These are phyloP conservation scores for Torymus auratus DNA, from an alignment of 2,888 invertebrate species.

Conservation along the genomic window DNA sequence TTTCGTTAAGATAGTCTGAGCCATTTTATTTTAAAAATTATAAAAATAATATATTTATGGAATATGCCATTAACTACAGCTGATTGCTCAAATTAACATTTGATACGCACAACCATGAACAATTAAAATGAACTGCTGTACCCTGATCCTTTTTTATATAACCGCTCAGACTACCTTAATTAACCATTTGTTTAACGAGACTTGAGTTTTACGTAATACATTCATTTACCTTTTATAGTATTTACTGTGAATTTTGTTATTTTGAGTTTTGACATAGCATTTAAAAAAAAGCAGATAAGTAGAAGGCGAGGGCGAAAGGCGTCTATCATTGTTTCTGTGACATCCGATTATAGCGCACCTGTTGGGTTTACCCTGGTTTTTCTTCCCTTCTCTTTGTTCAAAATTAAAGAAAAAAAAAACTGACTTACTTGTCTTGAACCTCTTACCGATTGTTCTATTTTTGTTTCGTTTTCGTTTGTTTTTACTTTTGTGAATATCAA, in stretches of 20 bases:
- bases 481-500: slow-evolving; percentile 14
- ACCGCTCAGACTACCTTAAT: no score
- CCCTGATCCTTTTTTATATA: no score
- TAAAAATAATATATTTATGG: no score
- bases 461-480: slow-evolving; percentile 40
- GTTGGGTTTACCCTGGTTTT: slow-evolving; percentile 70
- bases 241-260: no score
- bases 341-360: slow-evolving; percentile 74
- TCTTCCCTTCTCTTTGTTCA: slow-evolving; percentile 45
- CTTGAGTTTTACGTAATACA: neutral
- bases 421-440: slow-evolving; percentile 64
- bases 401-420: slow-evolving; percentile 22
- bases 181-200: neutral
- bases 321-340: slow-evolving; percentile 52
- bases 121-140: no score
- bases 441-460: slow-evolving; percentile 57
- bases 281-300: slow-evolving; percentile 15
- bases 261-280: no score
- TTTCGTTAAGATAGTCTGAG: no score
- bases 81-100: no score
- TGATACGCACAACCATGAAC: no score
- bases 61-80: no score
- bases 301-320: slow-evolving; percentile 29
- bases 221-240: no score
- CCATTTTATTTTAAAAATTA: no score